These are phyloP conservation scores for Sebastes ruberrimus DNA, from an alignment of 2,797 vertebrate genomes.

Conservation along the genomic window DNA sequence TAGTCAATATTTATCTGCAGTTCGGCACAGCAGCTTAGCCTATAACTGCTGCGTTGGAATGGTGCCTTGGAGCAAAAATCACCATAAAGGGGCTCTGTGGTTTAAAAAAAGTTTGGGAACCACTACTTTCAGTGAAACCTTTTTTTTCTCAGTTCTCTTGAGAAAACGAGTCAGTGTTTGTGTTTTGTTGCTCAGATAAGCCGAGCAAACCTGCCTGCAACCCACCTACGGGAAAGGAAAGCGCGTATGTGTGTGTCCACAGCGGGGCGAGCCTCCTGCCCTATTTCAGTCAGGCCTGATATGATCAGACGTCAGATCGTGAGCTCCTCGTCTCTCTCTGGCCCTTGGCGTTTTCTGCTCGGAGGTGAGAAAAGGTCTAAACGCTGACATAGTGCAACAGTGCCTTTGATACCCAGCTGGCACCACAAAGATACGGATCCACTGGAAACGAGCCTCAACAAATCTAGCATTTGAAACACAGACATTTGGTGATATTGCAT, in stretches of 20 bases:
- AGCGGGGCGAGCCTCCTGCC: constrained; percentile 67
- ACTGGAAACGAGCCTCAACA: constrained; percentile 16
- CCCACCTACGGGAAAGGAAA: constrained; percentile 25
- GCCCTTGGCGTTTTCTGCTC: constrained; percentile 60
- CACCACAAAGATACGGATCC: constrained; percentile 49
- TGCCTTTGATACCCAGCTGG: constrained; percentile 56
- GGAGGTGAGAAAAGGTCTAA: constrained; percentile 76
- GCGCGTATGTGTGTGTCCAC: constrained; percentile 50
- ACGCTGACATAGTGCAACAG: constrained; percentile 62
- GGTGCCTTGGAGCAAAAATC: background rate
- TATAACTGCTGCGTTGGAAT: background rate
- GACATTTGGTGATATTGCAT: constrained; percentile 6
- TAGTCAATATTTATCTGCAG: background rate
- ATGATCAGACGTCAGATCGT: constrained; percentile 73
- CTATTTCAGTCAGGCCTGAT: constrained; percentile 77
- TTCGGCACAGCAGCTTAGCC: background rate
- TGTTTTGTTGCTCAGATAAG: constrained; percentile 35
- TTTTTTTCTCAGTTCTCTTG: background rate
- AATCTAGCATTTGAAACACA: constrained; percentile 13
- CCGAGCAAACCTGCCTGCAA: constrained; percentile 30
- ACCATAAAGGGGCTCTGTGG: background rate
- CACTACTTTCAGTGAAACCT: background rate
- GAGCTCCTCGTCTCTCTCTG: constrained; percentile 56
- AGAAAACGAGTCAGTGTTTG: background rate
- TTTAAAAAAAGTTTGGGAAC: background rate